Conservation (phyloP, 2,113 vertebrate species). For the Martes martes region DNA sequence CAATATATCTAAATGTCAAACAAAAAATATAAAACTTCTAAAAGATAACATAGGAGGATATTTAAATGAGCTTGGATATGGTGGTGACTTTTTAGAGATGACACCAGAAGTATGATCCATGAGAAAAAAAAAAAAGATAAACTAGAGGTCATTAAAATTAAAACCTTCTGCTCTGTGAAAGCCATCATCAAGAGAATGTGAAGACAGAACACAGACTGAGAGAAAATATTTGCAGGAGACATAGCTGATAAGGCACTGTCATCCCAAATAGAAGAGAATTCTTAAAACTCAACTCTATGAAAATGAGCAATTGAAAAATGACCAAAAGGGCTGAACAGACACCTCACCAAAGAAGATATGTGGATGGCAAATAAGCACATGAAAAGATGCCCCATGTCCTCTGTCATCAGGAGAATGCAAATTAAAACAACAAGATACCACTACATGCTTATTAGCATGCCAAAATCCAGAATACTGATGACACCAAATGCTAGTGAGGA, state of each 20-base stretch:
- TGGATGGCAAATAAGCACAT: background rate
- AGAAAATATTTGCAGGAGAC: background rate
- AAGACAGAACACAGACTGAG: background rate
- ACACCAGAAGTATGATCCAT: background rate
- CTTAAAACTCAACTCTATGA: background rate
- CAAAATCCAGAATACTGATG: background rate
- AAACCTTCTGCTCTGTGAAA: background rate
- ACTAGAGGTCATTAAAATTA: background rate
- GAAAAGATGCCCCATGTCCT: background rate
- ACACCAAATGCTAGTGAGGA: background rate
- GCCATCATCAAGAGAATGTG: background rate
- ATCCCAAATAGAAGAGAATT: background rate
- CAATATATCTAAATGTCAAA: background rate
- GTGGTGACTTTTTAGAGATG: background rate
- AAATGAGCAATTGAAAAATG: background rate
- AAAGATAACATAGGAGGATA: background rate
- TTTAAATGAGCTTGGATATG: background rate
- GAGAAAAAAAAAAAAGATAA: background rate
- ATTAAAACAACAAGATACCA: background rate
- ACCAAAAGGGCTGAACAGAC: background rate
- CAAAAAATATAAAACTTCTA: background rate
- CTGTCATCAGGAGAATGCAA: background rate
- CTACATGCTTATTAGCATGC: background rate
- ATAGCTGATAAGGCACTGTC: background rate
- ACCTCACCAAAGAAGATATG: background rate